These are phyloP conservation scores for Allolobophora icterica DNA, from an alignment of 2,888 invertebrate genomes.

Conservation along the genomic window DNA sequence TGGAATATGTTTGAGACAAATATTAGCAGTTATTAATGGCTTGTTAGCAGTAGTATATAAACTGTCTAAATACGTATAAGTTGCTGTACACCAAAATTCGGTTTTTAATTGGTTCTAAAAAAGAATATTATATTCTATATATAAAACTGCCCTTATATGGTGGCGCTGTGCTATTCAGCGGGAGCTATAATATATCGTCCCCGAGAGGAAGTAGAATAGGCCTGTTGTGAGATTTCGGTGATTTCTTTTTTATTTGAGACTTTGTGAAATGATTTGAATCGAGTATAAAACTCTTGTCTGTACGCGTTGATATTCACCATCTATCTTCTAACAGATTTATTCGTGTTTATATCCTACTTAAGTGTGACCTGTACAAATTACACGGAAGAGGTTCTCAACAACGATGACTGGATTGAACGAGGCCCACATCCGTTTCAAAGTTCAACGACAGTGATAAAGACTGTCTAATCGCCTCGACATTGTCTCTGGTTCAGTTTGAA, in stretches of 20 bases:
- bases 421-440: slow-evolving; percentile 22
- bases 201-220: background rate
- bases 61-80: no score
- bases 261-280: background rate
- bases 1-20: no score
- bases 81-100: no score
- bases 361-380: background rate
- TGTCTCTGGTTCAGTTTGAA: background rate
- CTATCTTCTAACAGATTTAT: background rate
- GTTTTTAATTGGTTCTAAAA: no score
- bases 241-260: background rate
- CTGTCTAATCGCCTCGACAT: background rate
- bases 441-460: background rate
- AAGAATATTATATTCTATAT: no score
- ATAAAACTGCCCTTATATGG: background rate
- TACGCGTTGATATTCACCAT: background rate
- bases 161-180: background rate
- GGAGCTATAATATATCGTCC: background rate
- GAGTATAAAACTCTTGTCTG: background rate
- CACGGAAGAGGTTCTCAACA: background rate
- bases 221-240: background rate
- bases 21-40: no score
- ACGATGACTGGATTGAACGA: background rate
- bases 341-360: background rate
- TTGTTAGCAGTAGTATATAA: no score